Evolutionary conservation across 2,797 vertebrate genomes (phyloP), one percentile per base, ranked within the genome.

Genomic region (Agapornis canus): DNA sequence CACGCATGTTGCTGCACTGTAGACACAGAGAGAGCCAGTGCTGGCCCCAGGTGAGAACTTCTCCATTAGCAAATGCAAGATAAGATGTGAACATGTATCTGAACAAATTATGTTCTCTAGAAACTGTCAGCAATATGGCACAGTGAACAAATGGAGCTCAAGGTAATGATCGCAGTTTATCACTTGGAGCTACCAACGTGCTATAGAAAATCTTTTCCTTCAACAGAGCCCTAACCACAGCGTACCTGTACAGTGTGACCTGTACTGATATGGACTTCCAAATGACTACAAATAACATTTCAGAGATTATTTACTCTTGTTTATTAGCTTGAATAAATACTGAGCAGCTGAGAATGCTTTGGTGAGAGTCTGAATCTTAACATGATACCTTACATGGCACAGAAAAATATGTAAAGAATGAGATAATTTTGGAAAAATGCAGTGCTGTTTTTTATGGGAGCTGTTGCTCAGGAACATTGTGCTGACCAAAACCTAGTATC

Each of bases 361-460:
- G 54, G n/a, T 71, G 49, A 87, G 71, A 82, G 57, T 75, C 72
- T 71, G 69, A 85, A 82, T 64, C 72, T 82, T 77, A 93, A 60
- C 32, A 39, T 15, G 17, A 78, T 27, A 71, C 52, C 54, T 79
- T 83, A 84, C 39, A 63, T 4, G 54, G 59, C 82, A 79, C 49
- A 86, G 45, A 88, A 83, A 78, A 90, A 78, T 83, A 94, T 57
- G 83, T 72, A 48, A 86, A 85, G 73, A 82, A 88, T 63, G 45
- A 94, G 61, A 72, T 51, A 65, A 86, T 82, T 90, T 78, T 91
- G 25, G 82, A 69, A 91, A 91, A 94, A 93, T 61, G 52, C 23
- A 68, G 26, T 47, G 39, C 69, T 86, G 48, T 70, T 95, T 94
- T 84, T 64, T 59, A 86, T 2, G 5, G 47, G 15, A 37, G 22